Conservation (phyloP, 2,888 invertebrate species). For the Masnerella sp. region DNA sequence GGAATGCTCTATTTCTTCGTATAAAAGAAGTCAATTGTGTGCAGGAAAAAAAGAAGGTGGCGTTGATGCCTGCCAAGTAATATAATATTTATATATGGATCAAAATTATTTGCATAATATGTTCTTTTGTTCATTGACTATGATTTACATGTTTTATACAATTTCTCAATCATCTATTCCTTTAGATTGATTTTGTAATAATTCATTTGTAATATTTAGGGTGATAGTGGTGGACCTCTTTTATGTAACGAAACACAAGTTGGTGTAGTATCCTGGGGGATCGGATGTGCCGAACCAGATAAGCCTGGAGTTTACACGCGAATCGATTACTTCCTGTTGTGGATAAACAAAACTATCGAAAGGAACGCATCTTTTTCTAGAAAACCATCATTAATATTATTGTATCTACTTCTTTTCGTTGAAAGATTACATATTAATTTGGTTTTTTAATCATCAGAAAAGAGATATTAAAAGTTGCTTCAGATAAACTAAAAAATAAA, state of each 20-base stretch:
- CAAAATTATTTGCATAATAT: no score
- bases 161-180: no score
- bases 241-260: conserved; percentile 66
- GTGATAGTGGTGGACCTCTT: conserved; percentile 72
- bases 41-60: conserved; percentile 70
- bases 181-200: neutral
- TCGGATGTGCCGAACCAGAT: conserved; percentile 65
- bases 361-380: no score
- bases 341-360: conserved; percentile 65
- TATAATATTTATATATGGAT: no score
- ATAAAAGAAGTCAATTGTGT: conserved; percentile 64
- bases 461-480: no score
- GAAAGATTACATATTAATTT: no score
- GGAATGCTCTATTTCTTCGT: conserved; percentile 55
- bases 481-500: no score
- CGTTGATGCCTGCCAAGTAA: conserved; percentile 70
- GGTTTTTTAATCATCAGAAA: no score
- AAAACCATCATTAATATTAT: no score
- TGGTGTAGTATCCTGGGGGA: conserved; percentile 71
- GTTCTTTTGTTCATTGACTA: no score
- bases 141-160: no score
- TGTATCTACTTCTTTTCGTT: no score
- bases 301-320: conserved; percentile 70
- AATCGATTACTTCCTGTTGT: conserved; percentile 67
- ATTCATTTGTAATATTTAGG: conserved; percentile 63